Conservation (phyloP, 2,797 vertebrate species). For the Cuculus canorus region DNA sequence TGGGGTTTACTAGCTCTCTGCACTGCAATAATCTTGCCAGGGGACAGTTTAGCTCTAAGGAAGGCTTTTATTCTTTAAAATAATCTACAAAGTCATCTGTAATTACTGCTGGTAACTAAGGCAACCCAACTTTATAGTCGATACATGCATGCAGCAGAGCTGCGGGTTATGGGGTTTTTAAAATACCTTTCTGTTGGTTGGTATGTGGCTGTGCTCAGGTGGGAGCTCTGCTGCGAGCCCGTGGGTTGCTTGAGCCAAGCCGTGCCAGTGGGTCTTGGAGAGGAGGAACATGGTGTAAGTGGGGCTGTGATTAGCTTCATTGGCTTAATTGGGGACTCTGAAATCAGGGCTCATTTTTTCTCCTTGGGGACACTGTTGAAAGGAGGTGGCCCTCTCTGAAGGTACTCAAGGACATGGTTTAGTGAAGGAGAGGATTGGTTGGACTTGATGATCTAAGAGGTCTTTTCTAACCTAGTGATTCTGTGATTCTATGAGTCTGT, state of each 20-base stretch:
- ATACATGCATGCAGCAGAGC: not conserved
- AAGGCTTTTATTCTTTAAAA: conserved; percentile 35
- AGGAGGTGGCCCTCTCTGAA: no score
- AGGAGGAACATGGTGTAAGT: fast-evolving
- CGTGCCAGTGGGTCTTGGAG: not conserved
- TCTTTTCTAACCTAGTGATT: no score
- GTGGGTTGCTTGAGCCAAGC: not conserved
- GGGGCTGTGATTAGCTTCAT: not conserved
- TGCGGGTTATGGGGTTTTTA: not conserved
- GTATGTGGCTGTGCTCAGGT: fast-evolving
- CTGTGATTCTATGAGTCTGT: no score
- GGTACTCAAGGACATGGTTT: no score
- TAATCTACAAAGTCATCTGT: conserved; percentile 58
- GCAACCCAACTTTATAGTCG: conserved; percentile 40
- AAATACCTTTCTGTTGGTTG: not conserved
- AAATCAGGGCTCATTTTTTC: not conserved
- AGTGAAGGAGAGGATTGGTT: no score
- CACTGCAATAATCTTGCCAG: not conserved
- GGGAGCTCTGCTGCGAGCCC: not conserved
- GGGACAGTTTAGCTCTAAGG: conserved; percentile 45
- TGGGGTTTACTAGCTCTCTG: conserved; percentile 6
- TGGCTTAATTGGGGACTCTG: not conserved
- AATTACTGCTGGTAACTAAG: conserved; percentile 62
- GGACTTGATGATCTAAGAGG: no score
- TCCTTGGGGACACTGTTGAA: fast-evolving